phyloP scores from a whole-genome alignment of 2,888 invertebrate genomes.

The Cephus sareptanus region DNA sequence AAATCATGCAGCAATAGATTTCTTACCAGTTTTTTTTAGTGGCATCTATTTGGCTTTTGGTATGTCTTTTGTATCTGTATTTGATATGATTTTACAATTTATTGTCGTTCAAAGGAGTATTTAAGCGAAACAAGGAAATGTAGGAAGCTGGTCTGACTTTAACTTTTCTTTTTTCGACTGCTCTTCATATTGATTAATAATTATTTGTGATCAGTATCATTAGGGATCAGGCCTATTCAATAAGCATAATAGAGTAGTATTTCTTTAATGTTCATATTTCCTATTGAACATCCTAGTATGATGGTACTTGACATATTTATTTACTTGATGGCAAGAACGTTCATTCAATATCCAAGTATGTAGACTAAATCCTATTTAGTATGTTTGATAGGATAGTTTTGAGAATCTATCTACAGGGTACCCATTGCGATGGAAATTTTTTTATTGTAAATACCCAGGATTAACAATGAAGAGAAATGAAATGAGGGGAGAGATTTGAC shows the following conservation, averaged over 20 bases:
- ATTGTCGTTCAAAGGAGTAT: background rate
- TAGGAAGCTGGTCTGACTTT: slow-evolving; percentile 13
- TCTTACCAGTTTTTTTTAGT: slow-evolving; percentile 4
- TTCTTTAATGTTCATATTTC: background rate
- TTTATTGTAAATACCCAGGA: no score
- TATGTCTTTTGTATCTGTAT: background rate
- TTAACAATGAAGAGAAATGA: no score
- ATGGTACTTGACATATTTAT: no score
- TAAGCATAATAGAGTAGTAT: slow-evolving; percentile 13
- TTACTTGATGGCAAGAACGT: no score
- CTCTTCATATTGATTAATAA: background rate
- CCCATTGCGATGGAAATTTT: no score
- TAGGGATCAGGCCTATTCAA: slow-evolving; percentile 19
- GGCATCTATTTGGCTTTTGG: background rate
- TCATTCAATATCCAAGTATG: no score
- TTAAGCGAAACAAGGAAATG: background rate
- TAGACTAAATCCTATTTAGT: no score
- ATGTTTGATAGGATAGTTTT: no score
- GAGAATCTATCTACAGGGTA: no score
- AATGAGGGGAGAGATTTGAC: no score
- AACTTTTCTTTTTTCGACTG: no score
- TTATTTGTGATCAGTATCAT: slow-evolving; percentile 3
- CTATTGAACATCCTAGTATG: no score
- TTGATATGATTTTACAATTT: background rate
- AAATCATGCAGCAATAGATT: background rate